Conservation (phyloP, 2,113 vertebrate species). For the Pipra filicauda region DNA sequence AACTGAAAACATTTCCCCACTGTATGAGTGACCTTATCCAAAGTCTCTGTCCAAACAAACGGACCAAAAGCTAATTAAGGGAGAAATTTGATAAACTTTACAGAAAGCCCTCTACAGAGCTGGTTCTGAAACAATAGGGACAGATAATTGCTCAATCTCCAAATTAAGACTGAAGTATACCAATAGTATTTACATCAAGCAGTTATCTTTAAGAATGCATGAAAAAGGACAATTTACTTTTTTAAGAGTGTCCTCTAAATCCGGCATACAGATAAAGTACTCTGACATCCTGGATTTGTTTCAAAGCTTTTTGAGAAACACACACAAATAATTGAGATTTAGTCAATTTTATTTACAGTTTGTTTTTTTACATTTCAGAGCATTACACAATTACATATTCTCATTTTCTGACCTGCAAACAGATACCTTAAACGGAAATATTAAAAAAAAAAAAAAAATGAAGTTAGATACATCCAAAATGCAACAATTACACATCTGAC, state of each 20-base stretch:
- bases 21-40: not conserved
- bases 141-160: not conserved
- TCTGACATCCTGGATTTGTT: constrained; percentile 69
- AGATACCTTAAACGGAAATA: constrained; percentile 88
- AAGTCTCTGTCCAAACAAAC: not conserved
- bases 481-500: constrained; percentile 84
- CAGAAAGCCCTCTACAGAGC: constrained; percentile 56
- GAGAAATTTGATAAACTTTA: not conserved
- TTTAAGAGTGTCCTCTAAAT: constrained; percentile 61
- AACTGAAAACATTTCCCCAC: constrained; percentile 26
- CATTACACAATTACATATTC: constrained; percentile 86
- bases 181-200: constrained; percentile 16
- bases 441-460: constrained; percentile 64
- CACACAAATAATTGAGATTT: constrained; percentile 87
- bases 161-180: constrained; percentile 18
- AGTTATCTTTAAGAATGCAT: constrained; percentile 23
- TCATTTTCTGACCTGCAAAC: constrained; percentile 99
- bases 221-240: constrained; percentile 54
- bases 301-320: constrained; percentile 86
- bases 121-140: constrained; percentile 16
- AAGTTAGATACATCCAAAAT: constrained; percentile 86
- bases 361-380: constrained; percentile 81
- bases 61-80: not conserved
- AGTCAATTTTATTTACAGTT: constrained; percentile 86
- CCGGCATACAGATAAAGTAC: constrained; percentile 50